phyloP scores from a whole-genome alignment of 1,140 invertebrate genomes.

The Nasonia longicornis region DNA sequence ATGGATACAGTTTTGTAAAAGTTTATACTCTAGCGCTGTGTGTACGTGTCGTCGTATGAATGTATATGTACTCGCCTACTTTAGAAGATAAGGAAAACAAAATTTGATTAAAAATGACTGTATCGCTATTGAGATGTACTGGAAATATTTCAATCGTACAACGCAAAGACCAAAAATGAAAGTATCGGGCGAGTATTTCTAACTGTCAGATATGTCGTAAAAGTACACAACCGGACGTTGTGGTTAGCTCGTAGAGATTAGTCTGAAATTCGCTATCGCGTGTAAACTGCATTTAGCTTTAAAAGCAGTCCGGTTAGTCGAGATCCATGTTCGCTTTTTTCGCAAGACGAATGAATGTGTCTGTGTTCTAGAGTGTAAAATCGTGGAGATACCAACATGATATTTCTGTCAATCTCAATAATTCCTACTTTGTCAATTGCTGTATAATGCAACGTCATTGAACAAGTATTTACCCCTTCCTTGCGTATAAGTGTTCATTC shows the following conservation, averaged over 20 bases:
- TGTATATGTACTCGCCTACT: constrained; percentile 17
- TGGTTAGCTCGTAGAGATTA: constrained; percentile 15
- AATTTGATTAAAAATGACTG: not conserved
- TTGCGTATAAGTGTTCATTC: constrained; percentile 24
- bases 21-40: not conserved
- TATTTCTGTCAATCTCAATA: constrained; percentile 40
- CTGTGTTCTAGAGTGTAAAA: not conserved
- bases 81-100: not conserved
- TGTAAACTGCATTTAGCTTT: constrained; percentile 6
- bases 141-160: no score
- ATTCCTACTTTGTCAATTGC: constrained; percentile 45
- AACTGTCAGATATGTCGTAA: not conserved
- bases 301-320: constrained; percentile 4
- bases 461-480: constrained; percentile 5
- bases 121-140: no score
- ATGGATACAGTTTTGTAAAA: constrained; percentile 22
- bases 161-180: not conserved
- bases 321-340: not conserved
- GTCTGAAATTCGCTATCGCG: not conserved
- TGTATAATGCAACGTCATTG: constrained; percentile 11
- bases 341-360: not conserved
- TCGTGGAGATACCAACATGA: constrained; percentile 22
- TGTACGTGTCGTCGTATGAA: not conserved
- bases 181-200: not conserved
- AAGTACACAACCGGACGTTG: not conserved